Evolutionary conservation across 2,888 invertebrate genomes (phyloP), one percentile per base, ranked within the genome.

Genomic region (Sturmia bella): DNA sequence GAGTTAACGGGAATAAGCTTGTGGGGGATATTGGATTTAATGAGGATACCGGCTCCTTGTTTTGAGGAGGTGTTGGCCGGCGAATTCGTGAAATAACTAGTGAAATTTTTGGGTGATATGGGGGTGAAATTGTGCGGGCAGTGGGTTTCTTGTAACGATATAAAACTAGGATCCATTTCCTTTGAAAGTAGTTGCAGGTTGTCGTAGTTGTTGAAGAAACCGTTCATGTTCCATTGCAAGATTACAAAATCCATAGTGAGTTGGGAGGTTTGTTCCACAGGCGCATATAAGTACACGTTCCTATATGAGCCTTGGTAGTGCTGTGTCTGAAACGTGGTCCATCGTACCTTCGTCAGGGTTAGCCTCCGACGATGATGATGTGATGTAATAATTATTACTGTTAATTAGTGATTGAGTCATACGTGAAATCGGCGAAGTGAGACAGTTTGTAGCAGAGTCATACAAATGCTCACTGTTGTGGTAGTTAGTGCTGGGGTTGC

Each of bases 11-110:
- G 39, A 13, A 61, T 61, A 12, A 19, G n/a, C 45, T n/a, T 61
- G 24, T 61, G 61, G 2, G 43, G 43, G 5, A 61, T 66, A 48
- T 63, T 12, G 1, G 24, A 32, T 63, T 63, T 63, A 3, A 32
- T 48, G 13, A 63, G 12, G 9, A 63, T 13, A 12, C 32, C 63
- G 15, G 12, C 9, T 7, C 37, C 37, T 52, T 66, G 50, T 21
- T 52, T 66, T 19, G 37, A 32, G 0, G 66, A 19, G 0, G 21
- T 52, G 21, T 50, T 66, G 0, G 19, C 37, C n/a, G n/a, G n/a
- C 12, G 63, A 52, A 11, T 27, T n/a, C n/a, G n/a, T n/a, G n/a
- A n/a, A n/a, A n/a, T n/a, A n/a, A n/a, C n/a, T n/a, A n/a, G n/a
- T n/a, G 32, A 13, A 48, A 32, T 12, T 32, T 32, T 17, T 64